Percentiles rank a stretch among this genome's conserved stretches.
Evolutionary conservation across 2,113 vertebrate species (phyloP).

Genomic region (Uropsilus gracilis): DNA sequence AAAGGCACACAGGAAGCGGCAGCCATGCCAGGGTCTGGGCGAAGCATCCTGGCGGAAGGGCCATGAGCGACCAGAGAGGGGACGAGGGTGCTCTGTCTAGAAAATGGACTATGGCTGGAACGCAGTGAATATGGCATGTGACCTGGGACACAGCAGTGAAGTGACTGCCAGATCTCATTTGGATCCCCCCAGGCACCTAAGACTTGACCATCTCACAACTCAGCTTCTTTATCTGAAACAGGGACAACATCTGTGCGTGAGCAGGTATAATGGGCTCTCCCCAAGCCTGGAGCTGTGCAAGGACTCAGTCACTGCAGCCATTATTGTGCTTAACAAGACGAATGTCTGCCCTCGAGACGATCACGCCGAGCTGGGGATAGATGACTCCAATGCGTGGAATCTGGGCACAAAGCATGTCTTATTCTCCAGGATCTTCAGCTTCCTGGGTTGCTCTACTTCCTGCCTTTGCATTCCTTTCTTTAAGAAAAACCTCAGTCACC

Average conservation of each 20-base stretch:
- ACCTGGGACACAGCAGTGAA: too few species aligned
- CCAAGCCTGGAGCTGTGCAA: background rate
- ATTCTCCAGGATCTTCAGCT: background rate
- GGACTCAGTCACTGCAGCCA: fast-evolving
- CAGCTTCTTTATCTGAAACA: background rate
- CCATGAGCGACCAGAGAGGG: background rate
- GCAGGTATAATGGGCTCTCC: background rate
- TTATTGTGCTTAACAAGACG: background rate
- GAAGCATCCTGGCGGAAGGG: fast-evolving
- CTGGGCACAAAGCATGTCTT: background rate
- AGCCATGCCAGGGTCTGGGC: background rate
- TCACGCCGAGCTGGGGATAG: fast-evolving
- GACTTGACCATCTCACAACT: background rate
- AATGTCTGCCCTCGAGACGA: background rate
- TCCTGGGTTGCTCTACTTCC: background rate
- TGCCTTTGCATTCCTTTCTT: background rate
- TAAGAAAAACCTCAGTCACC: too few species aligned
- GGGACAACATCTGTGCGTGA: background rate
- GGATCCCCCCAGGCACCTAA: fast-evolving
- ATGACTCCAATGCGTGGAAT: fast-evolving
- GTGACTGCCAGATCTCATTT: background rate
- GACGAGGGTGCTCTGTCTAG: background rate
- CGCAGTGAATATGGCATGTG: fast-evolving
- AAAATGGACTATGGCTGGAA: background rate
- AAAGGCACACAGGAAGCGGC: background rate